Conservation (phyloP, 2,888 invertebrate genomes). For the Dasysyrphus albostriatus region DNA sequence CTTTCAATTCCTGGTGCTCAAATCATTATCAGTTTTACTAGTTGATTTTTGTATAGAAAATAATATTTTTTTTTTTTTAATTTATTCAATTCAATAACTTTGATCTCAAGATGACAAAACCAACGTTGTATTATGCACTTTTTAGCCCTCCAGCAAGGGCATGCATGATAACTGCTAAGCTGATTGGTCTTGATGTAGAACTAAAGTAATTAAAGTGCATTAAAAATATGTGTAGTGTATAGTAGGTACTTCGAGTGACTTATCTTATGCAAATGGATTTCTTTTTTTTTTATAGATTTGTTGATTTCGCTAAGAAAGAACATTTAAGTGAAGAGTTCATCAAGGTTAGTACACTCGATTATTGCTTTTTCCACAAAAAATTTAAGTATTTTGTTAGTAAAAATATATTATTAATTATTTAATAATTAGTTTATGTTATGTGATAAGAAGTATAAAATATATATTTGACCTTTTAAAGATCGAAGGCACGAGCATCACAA, state of each 20-base stretch:
- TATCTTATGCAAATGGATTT: conserved; percentile 44
- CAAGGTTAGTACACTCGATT: conserved; percentile 78
- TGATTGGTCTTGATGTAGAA: conserved; percentile 84
- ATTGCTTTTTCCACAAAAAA: no score
- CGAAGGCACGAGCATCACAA: no score
- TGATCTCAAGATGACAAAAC: conserved; percentile 78
- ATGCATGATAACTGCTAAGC: conserved; percentile 84
- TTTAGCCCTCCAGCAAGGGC: conserved; percentile 85
- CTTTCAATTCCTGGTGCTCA: conserved; percentile 10
- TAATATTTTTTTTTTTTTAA: background rate
- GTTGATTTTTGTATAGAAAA: background rate
- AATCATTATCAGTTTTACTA: background rate
- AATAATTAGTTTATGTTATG: no score
- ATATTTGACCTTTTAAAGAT: no score
- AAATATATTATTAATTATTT: no score
- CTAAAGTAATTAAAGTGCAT: conserved; percentile 78
- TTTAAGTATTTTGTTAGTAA: no score
- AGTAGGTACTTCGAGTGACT: background rate
- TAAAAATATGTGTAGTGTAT: background rate
- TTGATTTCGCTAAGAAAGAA: conserved; percentile 82
- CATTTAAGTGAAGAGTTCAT: conserved; percentile 82
- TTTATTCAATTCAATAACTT: background rate
- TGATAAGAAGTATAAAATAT: no score
- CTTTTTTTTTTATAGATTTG: conserved; percentile 81
- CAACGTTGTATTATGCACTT: conserved; percentile 82